Conservation (phyloP, 2,113 vertebrate species). For the Amphilophus citrinellus region DNA sequence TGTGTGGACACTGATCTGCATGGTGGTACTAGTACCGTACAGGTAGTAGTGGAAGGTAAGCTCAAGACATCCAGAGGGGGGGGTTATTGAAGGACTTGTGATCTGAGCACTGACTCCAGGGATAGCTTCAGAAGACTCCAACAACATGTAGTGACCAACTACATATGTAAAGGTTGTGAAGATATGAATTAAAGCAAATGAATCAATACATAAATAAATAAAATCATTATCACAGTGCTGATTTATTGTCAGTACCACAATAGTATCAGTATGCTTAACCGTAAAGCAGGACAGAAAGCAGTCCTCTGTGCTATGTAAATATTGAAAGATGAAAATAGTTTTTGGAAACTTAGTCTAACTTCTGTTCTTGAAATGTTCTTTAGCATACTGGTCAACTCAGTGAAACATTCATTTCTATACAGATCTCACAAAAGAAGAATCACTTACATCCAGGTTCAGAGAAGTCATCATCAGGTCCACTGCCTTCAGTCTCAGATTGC, state of each 20-base stretch:
- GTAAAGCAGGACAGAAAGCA: not conserved
- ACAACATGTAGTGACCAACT: constrained; percentile 84
- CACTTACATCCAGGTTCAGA: constrained; percentile 85
- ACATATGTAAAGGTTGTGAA: not conserved
- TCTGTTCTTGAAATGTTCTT: not conserved
- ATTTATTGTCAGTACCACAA: not conserved
- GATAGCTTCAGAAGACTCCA: constrained; percentile 67
- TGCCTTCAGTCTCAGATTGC: constrained; percentile 50
- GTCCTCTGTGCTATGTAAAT: not conserved
- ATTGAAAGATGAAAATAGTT: not conserved
- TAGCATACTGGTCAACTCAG: not conserved
- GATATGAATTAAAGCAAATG: not conserved
- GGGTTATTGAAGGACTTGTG: constrained; percentile 70
- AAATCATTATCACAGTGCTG: not conserved
- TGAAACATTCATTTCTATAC: not conserved
- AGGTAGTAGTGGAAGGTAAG: constrained; percentile 84
- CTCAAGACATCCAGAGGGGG: constrained; percentile 77
- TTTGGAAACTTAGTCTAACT: not conserved
- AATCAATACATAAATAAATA: no score
- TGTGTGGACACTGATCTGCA: constrained; percentile 77
- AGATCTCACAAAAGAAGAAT: not conserved
- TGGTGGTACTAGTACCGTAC: constrained; percentile 75
- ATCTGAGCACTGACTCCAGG: constrained; percentile 69
- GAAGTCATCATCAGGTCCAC: constrained; percentile 85
- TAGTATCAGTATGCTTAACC: not conserved